Evolutionary conservation across 2,797 vertebrate genomes (phyloP).

Genomic region (Pangasius djambal): DNA sequence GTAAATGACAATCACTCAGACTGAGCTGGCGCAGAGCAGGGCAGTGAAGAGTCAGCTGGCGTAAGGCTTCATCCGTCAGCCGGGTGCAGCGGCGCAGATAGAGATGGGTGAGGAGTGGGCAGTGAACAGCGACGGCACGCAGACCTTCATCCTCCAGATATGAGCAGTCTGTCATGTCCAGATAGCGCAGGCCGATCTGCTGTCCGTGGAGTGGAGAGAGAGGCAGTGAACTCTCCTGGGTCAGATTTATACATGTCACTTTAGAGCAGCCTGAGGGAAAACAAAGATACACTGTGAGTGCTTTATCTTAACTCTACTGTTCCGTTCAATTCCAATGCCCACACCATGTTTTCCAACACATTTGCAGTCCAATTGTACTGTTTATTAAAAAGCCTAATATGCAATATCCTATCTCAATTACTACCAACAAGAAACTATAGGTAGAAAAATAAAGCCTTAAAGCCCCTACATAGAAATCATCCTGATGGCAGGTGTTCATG

Average conservation of each 20-base stretch:
- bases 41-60: conserved; percentile 94
- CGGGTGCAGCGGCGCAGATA: conserved; percentile 93
- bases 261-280: conserved; percentile 91
- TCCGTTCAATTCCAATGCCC: not conserved
- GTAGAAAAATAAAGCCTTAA: not conserved
- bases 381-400: not conserved
- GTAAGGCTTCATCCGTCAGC: conserved; percentile 92
- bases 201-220: conserved; percentile 91
- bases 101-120: conserved; percentile 94
- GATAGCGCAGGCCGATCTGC: conserved; percentile 94
- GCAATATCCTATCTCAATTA: not conserved
- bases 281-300: not conserved
- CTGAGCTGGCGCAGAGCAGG: conserved; percentile 89
- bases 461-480: not conserved
- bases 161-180: conserved; percentile 99
- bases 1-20: conserved; percentile 92
- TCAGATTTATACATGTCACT: conserved; percentile 96
- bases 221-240: conserved; percentile 89
- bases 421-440: not conserved
- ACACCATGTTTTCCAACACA: not conserved
- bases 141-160: conserved; percentile 96
- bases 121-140: conserved; percentile 94
- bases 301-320: not conserved
- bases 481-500: not conserved
- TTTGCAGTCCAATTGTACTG: not conserved